Base-by-base conservation (phyloP, 2,888 invertebrate genomes). In the Apeira syringaria region DNA sequence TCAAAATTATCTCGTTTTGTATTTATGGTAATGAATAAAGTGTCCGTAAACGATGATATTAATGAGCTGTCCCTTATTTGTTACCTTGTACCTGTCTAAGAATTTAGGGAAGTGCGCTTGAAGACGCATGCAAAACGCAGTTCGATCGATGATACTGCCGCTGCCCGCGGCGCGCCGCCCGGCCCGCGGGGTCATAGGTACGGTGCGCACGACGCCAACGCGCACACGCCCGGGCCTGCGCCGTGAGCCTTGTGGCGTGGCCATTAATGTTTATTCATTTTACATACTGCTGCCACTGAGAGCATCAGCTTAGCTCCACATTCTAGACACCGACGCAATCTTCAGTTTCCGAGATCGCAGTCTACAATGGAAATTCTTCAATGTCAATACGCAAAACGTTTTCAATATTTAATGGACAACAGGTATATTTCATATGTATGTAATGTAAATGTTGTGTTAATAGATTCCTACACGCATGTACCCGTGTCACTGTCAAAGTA, bases 121-220 rank as follows among this genome's bases (percentile, higher is more conserved):
- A 15, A 15, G 59, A 50, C 40, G 45, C 40, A 43, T 53, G 58
- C 54, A 59, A 53, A 59, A 62, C 68, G 64, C 70, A 70, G 64
- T 66, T 62, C 75, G 78, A 80, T 79, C 80, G 77, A 80, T 80
- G 67, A 63, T 64, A 64, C 64, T 64, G 59, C 64, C 68, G 63
- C 64, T 68, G 67, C 61, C 56, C 58, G 59, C 49, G 54, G 55
- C 54, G 7, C 20, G 20, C 7, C 44, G 11, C 15, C 4, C 15
- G 2, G 15, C 15, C 22, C 49, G 47, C 47, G 61, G 53, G 69
- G 73, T 64, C 61, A 54, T 65, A 56, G 70, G 55, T 28, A 64
- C 50, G 59, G 55, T 79, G 80, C 80, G 80, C 80, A 74, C 63
- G 64, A 58, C 60, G 64, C 61, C 59, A 66, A 63, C 72, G 79